phyloP scores from a whole-genome alignment of 2,113 vertebrate species.

The Aptenodytes forsteri region DNA sequence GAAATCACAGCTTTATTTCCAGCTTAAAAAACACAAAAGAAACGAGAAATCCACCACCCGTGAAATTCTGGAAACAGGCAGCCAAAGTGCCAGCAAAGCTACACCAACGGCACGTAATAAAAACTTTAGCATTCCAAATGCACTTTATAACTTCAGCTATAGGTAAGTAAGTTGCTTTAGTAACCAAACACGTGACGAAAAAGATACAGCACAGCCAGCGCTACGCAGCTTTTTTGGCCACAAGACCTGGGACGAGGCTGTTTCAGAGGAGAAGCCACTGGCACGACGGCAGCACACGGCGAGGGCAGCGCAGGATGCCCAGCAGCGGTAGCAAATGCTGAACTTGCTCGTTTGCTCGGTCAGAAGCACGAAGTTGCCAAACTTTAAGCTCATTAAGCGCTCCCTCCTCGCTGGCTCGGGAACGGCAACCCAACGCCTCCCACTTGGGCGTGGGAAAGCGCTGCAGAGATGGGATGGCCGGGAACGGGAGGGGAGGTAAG shows the following conservation, averaged over 20 bases:
- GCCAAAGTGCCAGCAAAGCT: constrained; percentile 33
- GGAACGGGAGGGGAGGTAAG: not conserved
- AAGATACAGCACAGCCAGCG: not conserved
- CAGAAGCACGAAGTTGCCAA: not conserved
- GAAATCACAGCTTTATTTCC: constrained; percentile 38
- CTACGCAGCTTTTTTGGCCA: not conserved
- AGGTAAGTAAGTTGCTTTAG: not conserved
- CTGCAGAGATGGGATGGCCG: not conserved
- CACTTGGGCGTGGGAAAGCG: fast-evolving
- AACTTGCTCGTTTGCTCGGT: fast-evolving
- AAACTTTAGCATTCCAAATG: constrained; percentile 28
- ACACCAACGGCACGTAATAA: constrained; percentile 2
- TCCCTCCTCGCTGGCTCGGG: not conserved
- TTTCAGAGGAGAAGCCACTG: not conserved
- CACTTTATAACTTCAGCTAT: not conserved
- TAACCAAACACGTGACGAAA: not conserved
- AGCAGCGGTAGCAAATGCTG: not conserved
- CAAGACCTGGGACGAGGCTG: not conserved
- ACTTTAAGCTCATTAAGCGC: not conserved
- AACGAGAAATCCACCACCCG: not conserved
- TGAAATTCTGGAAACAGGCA: not conserved
- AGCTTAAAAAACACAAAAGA: not conserved
- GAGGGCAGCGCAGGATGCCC: not conserved
- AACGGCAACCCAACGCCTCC: not conserved
- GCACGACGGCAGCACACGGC: not conserved